Evolutionary conservation across 1,140 invertebrate species (phyloP), one percentile per base, ranked within the genome.

Genomic region (Drosophila pseudoananassae): DNA sequence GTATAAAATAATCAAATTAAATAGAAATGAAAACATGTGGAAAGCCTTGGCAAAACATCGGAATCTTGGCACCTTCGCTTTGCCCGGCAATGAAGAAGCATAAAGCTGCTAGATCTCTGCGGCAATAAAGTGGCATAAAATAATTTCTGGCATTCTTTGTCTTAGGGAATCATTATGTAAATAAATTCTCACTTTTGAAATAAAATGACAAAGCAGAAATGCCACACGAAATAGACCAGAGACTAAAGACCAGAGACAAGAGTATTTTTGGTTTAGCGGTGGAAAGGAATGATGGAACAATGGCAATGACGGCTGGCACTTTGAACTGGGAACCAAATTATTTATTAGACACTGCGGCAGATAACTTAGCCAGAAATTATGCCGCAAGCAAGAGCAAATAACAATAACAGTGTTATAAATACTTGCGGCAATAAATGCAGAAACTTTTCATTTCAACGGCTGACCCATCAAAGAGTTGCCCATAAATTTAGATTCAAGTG

Each of bases 141-240:
- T 88, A 87, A 87, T 87, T 75, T 87, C 83, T 56, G 76, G 70
- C 83, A 82, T 87, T 83, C 82, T 88, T 87, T 87, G 82, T 88
- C 78, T 88, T 76, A 64, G 78, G 68, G 74, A 68, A 88, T 88
- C 78, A 87, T 87, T 88, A 88, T 87, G 83, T 83, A 87, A 87
- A 87, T 87, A 87, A 87, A 87, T 87, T 87, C 78, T 88, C 64
- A 83, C 83, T 88, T 88, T 75, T 83, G 59, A 88, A 83, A 87
- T 69, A 78, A 88, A 87, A 83, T 88, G 83, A 82, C 83, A 57
- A 56, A 58, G 77, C 75, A 73, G 57, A 82, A 79, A 83, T 36
- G n/a, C 15, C 31, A 55, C 45, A 53, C 40, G 47, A 58, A 68
- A 46, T 45, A 52, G 52, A 38, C 40, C 40, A 17, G 14, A 43